Evolutionary conservation across 2,888 invertebrate genomes (phyloP), one percentile per base, ranked within the genome.

Genomic region (Dicranocentrus wangi): DNA sequence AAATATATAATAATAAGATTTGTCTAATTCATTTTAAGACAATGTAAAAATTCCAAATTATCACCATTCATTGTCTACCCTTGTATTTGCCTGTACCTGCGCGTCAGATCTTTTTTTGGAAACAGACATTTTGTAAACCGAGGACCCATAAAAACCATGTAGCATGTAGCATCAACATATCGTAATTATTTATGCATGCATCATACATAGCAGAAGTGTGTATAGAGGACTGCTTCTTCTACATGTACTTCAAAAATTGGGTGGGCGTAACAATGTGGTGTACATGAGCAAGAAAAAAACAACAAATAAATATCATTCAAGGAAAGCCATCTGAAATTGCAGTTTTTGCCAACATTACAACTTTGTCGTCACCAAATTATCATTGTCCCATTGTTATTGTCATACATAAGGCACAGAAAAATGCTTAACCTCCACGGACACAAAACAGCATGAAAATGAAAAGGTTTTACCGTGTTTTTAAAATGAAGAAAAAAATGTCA

Each of bases 201-300:
- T 19, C 69, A 17, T 32, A 43, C 17, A n/a, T 58, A 42, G n/a
- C 25, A 21, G n/a, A n/a, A n/a, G n/a, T 27, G 47, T 43, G 32
- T n/a, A 47, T 15, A 32, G 43, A 39, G 42, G 1, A 13, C 5
- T 8, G 7, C 13, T 17, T 69, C 60, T 78, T 70, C 66, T 72
- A 43, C n/a, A 55, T 60, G 71, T 71, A 71, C 79, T 79, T 71
- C 79, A 79, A 72, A n/a, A 79, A 79, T 60, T 79, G 79, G 79
- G 79, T 79, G 79, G 79, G 79, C 79, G 79, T 79, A 79, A 79
- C 79, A 60, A 77, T 19, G 55, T 17, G 39, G 21, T 47, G 27
- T 43, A 25, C 39, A 77, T 32, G 53, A 53, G 39, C 70, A 71
- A 47, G 28, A 69, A 68, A 68, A 68, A 77, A 69, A 69, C 39